Percentiles rank a stretch among this genome's conserved stretches.
Evolutionary conservation across 2,888 invertebrate species (phyloP).

Genomic region (Tinea pellionella): DNA sequence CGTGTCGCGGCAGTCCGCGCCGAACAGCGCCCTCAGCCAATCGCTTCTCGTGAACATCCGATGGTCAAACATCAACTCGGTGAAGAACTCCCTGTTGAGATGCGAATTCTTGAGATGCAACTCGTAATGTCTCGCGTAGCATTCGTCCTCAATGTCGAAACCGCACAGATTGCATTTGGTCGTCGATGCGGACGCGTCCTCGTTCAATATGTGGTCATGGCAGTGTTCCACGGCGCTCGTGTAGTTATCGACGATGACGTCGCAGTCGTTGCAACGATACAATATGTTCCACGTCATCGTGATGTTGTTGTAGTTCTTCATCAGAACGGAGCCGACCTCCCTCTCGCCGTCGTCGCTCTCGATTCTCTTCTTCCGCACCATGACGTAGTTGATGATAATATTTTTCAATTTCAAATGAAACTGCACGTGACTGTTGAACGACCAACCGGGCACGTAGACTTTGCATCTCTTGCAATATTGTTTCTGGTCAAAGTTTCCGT

Average conservation of each 20-base stretch:
- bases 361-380: no score
- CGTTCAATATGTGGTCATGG: constrained; percentile 31
- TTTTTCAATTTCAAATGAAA: not conserved
- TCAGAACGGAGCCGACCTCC: not conserved
- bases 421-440: not conserved
- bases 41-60: constrained; percentile 24
- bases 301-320: not conserved
- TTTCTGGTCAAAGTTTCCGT: not conserved
- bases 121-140: constrained; percentile 27
- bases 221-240: constrained; percentile 37
- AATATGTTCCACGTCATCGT: constrained; percentile 25
- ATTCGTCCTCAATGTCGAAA: constrained; percentile 28
- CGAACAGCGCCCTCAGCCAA: constrained; percentile 32
- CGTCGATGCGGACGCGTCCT: constrained; percentile 18
- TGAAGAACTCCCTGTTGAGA: constrained; percentile 25
- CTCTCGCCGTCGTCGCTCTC: not conserved
- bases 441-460: not conserved
- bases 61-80: constrained; percentile 29
- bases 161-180: constrained; percentile 32
- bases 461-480: not conserved
- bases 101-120: constrained; percentile 24
- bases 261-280: constrained; percentile 31
- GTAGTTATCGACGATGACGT: constrained; percentile 30
- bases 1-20: not conserved
- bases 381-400: not conserved